Evolutionary conservation across 2,113 vertebrate genomes (phyloP).

Genomic region (Cyphomyrus discorhynchus): DNA sequence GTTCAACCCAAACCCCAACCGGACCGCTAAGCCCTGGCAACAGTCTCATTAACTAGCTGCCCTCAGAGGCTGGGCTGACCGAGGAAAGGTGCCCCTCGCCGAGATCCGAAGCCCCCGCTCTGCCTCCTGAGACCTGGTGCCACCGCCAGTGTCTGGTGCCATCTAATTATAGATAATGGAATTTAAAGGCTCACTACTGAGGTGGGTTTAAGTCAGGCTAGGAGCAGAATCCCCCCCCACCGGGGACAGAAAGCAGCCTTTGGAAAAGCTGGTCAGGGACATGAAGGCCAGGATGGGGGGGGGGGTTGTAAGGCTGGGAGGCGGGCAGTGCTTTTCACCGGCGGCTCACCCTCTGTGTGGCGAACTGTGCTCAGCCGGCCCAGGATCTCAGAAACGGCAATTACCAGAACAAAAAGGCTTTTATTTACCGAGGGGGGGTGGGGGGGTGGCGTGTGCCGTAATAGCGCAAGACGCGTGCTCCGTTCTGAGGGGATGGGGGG

Average conservation of each 20-base stretch:
- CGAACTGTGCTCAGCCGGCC: not conserved
- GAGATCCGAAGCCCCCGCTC: constrained; percentile 42
- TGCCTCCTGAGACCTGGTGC: constrained; percentile 56
- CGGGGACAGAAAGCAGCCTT: constrained; percentile 32
- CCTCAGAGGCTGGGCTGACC: constrained; percentile 27
- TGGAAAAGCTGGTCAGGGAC: constrained; percentile 39
- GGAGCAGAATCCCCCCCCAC: constrained; percentile 44
- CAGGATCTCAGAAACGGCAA: constrained; percentile 3
- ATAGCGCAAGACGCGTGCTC: not conserved
- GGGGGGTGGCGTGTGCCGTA: constrained; percentile 3
- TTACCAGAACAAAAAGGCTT: constrained; percentile 26
- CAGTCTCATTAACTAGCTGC: not conserved
- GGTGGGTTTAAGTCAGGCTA: constrained; percentile 60
- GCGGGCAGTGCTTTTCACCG: not conserved
- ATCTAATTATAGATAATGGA: constrained; percentile 68
- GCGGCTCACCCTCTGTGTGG: not conserved
- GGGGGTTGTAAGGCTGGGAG: constrained; percentile 21
- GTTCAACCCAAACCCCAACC: not conserved
- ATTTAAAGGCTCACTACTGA: constrained; percentile 63
- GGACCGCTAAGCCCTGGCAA: too few species aligned
- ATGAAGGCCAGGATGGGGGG: not conserved
- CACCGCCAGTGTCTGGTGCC: constrained; percentile 48
- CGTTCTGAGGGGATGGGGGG: not conserved
- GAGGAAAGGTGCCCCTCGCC: constrained; percentile 41
- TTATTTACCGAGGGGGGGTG: constrained; percentile 4